Evolutionary conservation across 1,140 invertebrate genomes (phyloP).

Genomic region (Drosophila ambigua): DNA sequence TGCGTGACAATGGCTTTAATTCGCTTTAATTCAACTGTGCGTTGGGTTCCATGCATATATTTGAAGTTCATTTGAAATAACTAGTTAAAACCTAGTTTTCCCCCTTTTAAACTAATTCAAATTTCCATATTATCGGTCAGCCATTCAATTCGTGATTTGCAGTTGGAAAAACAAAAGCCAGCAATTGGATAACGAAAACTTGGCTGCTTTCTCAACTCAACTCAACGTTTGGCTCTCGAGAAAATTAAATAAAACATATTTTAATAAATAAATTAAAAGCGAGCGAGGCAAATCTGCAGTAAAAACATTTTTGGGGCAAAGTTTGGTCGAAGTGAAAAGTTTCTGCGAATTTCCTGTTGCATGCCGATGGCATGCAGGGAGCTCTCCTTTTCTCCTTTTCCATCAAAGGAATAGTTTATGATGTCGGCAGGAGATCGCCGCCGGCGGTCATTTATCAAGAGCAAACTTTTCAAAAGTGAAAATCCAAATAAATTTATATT

Average conservation of each 20-base stretch:
- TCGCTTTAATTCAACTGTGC: conserved; percentile 43
- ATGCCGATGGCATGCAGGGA: conserved; percentile 34
- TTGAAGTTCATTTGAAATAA: conserved; percentile 24
- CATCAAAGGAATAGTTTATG: conserved; percentile 54
- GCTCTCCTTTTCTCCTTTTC: not conserved
- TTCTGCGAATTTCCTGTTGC: conserved; percentile 52
- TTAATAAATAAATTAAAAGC: conserved; percentile 50
- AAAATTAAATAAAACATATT: conserved; percentile 32
- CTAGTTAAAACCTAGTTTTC: not conserved
- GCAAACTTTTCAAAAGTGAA: conserved; percentile 30
- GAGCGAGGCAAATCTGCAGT: conserved; percentile 25
- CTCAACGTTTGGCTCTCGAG: not conserved
- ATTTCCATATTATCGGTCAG: too few species aligned
- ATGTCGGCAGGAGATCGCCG: conserved; percentile 30
- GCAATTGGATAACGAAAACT: conserved; percentile 3
- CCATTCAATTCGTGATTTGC: too few species aligned
- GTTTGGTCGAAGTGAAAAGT: conserved; percentile 44
- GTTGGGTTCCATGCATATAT: too few species aligned
- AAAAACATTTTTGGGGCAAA: conserved; percentile 31
- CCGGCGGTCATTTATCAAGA: conserved; percentile 41
- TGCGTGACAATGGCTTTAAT: conserved; percentile 54
- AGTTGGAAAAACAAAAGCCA: too few species aligned
- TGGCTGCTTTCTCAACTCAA: not conserved
- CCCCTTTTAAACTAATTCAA: too few species aligned
- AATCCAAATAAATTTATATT: conserved; percentile 52